Evolutionary conservation across 2,113 vertebrate genomes (phyloP).

Genomic region (Excalfactoria chinensis): DNA sequence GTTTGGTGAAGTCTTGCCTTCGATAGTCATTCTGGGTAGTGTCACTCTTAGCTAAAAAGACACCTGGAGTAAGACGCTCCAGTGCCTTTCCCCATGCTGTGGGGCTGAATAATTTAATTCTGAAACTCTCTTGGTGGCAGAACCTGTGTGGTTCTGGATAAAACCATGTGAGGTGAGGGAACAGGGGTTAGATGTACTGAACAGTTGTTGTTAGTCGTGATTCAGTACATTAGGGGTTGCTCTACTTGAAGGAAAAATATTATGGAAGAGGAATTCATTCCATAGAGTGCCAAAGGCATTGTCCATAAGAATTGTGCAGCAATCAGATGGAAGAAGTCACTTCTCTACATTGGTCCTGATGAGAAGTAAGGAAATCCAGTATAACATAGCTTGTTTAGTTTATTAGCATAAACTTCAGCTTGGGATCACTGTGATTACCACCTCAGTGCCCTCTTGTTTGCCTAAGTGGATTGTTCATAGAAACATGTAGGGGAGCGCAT

Average conservation of each 20-base stretch:
- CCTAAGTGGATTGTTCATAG: neutral
- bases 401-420: neutral
- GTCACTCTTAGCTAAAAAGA: neutral
- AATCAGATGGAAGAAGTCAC: neutral
- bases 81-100: neutral
- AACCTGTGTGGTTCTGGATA: neutral
- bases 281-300: neutral
- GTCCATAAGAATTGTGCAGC: fast-evolving
- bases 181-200: fast-evolving
- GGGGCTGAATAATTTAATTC: neutral
- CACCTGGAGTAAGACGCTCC: neutral
- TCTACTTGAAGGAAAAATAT: neutral
- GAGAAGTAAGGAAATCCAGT: neutral
- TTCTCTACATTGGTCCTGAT: neutral
- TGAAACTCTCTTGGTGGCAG: neutral
- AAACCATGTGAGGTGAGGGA: neutral
- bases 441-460: neutral
- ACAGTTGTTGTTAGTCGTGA: neutral
- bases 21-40: neutral
- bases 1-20: neutral
- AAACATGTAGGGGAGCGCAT: neutral
- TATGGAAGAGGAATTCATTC: neutral
- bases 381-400: fast-evolving
- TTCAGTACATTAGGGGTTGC: neutral
- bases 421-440: neutral